These are phyloP conservation scores for Latrodectus elegans DNA, from an alignment of 2,888 invertebrate genomes.

Conservation along the genomic window DNA sequence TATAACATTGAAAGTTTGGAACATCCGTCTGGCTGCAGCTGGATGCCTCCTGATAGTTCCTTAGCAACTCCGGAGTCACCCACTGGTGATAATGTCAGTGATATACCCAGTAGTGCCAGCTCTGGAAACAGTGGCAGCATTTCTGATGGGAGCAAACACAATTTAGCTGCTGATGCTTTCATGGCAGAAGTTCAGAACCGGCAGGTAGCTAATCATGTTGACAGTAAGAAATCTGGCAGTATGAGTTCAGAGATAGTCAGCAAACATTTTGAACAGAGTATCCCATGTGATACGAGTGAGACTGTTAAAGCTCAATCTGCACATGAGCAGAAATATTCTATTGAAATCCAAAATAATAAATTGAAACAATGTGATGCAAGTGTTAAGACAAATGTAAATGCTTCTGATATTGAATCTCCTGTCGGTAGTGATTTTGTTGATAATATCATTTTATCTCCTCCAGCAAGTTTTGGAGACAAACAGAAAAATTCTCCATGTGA, in stretches of 20 bases:
- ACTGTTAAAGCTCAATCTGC: neutral
- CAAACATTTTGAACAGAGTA: neutral
- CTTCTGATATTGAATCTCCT: neutral
- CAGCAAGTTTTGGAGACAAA: constrained; percentile 40
- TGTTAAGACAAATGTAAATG: neutral
- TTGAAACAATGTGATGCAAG: neutral
- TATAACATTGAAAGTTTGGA: constrained; percentile 18
- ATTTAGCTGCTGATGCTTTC: neutral
- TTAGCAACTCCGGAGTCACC: constrained; percentile 66
- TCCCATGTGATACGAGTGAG: neutral
- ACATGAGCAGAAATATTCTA: neutral
- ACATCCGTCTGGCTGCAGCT: constrained; percentile 8
- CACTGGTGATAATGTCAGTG: constrained; percentile 64
- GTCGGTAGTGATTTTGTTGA: constrained; percentile 20
- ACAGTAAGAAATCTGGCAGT: neutral
- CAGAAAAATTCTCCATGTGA: neutral
- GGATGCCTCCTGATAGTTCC: constrained; percentile 34
- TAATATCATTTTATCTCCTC: constrained; percentile 56
- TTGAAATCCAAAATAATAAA: too few species aligned
- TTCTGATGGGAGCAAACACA: constrained; percentile 6
- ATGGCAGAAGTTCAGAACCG: neutral
- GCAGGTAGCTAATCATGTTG: neutral
- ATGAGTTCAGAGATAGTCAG: neutral
- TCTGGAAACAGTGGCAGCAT: constrained; percentile 39
- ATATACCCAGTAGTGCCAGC: constrained; percentile 60